Base-by-base conservation (phyloP, 2,888 invertebrate genomes). In the Altica lythri region DNA sequence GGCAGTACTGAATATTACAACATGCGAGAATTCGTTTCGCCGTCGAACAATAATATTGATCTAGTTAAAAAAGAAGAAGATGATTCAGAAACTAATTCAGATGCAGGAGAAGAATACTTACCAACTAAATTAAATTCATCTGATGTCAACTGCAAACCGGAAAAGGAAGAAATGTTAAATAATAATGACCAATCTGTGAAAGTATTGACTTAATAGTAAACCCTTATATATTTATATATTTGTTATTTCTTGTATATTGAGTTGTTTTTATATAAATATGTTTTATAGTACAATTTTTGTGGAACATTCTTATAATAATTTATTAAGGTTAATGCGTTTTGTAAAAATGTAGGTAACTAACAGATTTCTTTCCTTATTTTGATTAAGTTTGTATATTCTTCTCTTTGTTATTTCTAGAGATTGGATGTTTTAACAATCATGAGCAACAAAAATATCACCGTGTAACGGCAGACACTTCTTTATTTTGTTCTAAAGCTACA, bases 181-280 rank as follows among this genome's bases (percentile, higher is more conserved):
- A 84, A 83, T 67, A 84, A 83, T 68, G 83, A 84, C 62, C 80
- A 80, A 53, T 78, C 80, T 40, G 81, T 84, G 58, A 81, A 83
- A 69, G 79, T 83, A 63, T 78, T 82, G 49, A 82, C 83, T 78
- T 84, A 83, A 80, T 72, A 38, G 18, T 40, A 48, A 40, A 30
- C 8, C 27, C 22, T 30, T 40, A 25, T 25, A 40, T 40, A 40
- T 40, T 40, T 40, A 40, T 40, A 19, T 40, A 22, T n/a, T 40
- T 40, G 40, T 40, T 40, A 40, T 40, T 40, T 40, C 14, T 40
- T 22, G 35, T 14, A 35, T 12, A 14, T 35, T 22, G 17, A 40
- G 12, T 40, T 22, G 22, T 40, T 40, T 40, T 34, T 40, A 22
- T 40, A 40, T 13, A 40, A 40, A 40, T 8, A 5, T 40, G 22